A percentile compares a stretch with the other conserved stretches of the same genome.
phyloP scores from a whole-genome alignment of 30 jellyfish, hydroid and myxozoan genomes.

The Rhopilema esculentum region DNA sequence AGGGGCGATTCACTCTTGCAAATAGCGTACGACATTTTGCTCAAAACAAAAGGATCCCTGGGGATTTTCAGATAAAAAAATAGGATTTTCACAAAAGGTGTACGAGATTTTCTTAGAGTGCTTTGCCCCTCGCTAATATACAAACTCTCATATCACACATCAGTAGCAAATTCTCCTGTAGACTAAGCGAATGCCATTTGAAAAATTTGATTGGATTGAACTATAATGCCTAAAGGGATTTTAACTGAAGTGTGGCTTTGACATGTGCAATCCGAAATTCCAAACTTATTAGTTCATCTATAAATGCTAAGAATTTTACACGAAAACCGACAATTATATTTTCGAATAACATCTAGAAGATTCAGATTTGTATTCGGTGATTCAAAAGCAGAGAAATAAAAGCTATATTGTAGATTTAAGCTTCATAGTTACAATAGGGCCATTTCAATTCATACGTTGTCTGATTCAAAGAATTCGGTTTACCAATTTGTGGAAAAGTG shows the following conservation, averaged over 20 bases:
- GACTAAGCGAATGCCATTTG: neutral
- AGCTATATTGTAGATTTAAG: neutral
- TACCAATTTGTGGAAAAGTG: neutral
- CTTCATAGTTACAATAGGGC: neutral
- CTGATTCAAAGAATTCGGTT: neutral
- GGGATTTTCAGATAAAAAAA: too few relatives aligned
- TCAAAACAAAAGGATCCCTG: too few relatives aligned
- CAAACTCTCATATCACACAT: neutral
- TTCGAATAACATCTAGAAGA: neutral
- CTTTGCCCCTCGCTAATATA: neutral
- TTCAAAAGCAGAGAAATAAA: neutral
- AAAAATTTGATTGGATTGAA: neutral
- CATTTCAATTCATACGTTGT: neutral
- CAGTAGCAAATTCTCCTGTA: neutral
- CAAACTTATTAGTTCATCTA: neutral
- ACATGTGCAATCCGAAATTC: neutral
- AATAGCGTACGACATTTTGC: too few relatives aligned
- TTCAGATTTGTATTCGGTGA: neutral
- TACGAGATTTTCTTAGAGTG: too few relatives aligned
- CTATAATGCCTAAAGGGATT: neutral
- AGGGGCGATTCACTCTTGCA: too few relatives aligned
- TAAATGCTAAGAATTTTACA: neutral
- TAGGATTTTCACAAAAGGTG: too few relatives aligned
- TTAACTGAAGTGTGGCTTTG: neutral
- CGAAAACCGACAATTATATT: neutral